A percentile compares a stretch with the other conserved stretches of the same genome.
Evolutionary conservation across 2,888 invertebrate species (phyloP).

Genomic region (Tetrapedia diversipes): DNA sequence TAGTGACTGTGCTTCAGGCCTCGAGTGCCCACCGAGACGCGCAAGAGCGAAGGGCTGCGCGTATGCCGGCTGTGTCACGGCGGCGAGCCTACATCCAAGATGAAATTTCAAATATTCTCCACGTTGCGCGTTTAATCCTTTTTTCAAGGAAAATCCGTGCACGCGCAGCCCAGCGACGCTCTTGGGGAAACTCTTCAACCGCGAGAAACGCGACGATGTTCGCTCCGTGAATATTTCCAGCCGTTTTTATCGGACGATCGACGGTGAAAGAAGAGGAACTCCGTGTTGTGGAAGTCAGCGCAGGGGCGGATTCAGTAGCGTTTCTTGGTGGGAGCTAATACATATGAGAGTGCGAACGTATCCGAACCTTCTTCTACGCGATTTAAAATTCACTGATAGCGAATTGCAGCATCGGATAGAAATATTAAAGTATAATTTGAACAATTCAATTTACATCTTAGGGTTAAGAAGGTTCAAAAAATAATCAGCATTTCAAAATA

Average conservation of each 20-base stretch:
- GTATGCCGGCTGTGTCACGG: constrained; percentile 58
- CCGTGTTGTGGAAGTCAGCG: too few species aligned
- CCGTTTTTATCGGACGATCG: constrained; percentile 13
- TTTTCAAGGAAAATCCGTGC: constrained; percentile 33
- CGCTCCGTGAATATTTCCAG: not conserved
- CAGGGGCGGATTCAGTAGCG: too few species aligned
- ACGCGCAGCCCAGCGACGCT: constrained; percentile 1
- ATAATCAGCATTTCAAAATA: too few species aligned
- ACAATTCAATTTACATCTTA: too few species aligned
- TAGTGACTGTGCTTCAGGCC: constrained; percentile 70
- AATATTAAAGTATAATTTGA: too few species aligned
- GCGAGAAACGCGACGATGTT: not conserved
- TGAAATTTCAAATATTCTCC: constrained; percentile 68
- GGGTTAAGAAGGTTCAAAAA: too few species aligned
- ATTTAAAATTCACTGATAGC: too few species aligned
- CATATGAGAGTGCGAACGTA: too few species aligned
- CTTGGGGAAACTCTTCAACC: not conserved
- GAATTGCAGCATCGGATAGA: too few species aligned
- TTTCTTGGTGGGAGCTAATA: too few species aligned
- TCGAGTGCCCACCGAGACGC: constrained; percentile 74
- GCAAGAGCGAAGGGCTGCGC: constrained; percentile 64
- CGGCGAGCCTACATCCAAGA: constrained; percentile 61
- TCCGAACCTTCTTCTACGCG: too few species aligned
- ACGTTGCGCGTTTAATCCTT: constrained; percentile 45
- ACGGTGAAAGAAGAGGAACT: not conserved